Evolutionary conservation across 2,888 invertebrate genomes (phyloP), one percentile per base, ranked within the genome.

Genomic region (Thumatha senex): DNA sequence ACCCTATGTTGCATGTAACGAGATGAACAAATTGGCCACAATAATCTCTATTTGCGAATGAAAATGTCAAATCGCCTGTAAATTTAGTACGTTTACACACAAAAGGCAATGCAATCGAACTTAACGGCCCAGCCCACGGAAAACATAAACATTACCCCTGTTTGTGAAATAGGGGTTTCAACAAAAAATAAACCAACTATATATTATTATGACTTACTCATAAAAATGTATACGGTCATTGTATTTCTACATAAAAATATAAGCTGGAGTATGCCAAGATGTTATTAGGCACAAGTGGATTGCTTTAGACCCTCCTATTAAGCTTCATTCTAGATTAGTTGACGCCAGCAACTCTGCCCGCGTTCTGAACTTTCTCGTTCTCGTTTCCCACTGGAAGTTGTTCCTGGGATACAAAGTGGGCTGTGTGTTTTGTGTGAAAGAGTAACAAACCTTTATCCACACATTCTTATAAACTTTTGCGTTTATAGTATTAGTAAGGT

Each of bases 191-290:
- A 24, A 24, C 48, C 57, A 58, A 59, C 61, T 61, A 70, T 72
- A 68, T 62, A 58, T 65, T 73, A 74, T 74, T 72, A 74, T 58
- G 61, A 50, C 48, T 42, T 14, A 58, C 53, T 54, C 55, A 69
- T 69, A 72, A 72, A 72, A 71, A 63, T 60, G 61, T 68, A 72
- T 59, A 56, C 48, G 57, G 52, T 60, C 62, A 69, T 74, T 68
- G 66, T 51, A 46, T 40, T 46, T 36, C 31, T n/a, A 38, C 46
- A 43, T 56, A 54, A 62, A 54, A 67, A 52, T 63, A 51, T 39
- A 41, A 48, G 51, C 41, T 49, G 14, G 34, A 40, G 43, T 49
- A 47, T 47, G 12, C 41, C 41, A 39, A 61, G 45, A 59, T 54
- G 47, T 51, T 63, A 65, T 66, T 59, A 53, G 43, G 43, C 43